Percentiles rank a stretch among this genome's conserved stretches.
phyloP scores from a whole-genome alignment of 2,797 vertebrate genomes.

The Erethizon dorsatum region DNA sequence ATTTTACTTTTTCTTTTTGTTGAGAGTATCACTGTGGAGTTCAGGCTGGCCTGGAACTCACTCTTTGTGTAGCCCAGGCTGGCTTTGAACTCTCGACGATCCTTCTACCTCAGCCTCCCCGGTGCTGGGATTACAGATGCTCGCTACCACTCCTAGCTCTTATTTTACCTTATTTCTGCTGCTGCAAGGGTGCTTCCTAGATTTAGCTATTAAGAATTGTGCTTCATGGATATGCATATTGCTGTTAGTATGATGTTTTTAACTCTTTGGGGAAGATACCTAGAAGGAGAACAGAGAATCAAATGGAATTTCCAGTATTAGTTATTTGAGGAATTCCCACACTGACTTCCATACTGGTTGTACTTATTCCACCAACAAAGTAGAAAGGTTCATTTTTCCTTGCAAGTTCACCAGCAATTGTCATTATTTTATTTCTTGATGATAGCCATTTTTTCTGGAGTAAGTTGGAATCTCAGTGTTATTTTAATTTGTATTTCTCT shows the following conservation, averaged over 20 bases:
- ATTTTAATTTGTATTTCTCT: not conserved
- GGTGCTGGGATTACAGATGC: not conserved
- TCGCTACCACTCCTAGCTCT: not conserved
- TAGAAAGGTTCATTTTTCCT: not conserved
- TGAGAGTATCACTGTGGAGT: not conserved
- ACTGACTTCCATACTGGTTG: not conserved
- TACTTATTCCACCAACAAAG: not conserved
- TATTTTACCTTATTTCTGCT: not conserved
- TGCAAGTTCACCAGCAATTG: not conserved
- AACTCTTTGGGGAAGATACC: not conserved
- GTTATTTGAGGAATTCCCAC: not conserved
- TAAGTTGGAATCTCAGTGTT: not conserved
- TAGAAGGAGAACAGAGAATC: not conserved
- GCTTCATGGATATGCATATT: not conserved
- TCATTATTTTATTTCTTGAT: not conserved
- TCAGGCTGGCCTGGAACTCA: not conserved
- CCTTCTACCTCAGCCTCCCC: not conserved
- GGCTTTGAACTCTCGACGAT: not conserved
- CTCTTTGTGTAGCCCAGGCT: not conserved
- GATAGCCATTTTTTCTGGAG: not conserved
- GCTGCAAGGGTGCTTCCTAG: not conserved
- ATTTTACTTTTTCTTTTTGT: not conserved
- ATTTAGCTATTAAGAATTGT: not conserved
- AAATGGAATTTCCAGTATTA: not conserved
- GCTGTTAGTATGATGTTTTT: not conserved